Evolutionary conservation across 2,113 vertebrate species (phyloP).

Genomic region (Phalacrocorax carbo): DNA sequence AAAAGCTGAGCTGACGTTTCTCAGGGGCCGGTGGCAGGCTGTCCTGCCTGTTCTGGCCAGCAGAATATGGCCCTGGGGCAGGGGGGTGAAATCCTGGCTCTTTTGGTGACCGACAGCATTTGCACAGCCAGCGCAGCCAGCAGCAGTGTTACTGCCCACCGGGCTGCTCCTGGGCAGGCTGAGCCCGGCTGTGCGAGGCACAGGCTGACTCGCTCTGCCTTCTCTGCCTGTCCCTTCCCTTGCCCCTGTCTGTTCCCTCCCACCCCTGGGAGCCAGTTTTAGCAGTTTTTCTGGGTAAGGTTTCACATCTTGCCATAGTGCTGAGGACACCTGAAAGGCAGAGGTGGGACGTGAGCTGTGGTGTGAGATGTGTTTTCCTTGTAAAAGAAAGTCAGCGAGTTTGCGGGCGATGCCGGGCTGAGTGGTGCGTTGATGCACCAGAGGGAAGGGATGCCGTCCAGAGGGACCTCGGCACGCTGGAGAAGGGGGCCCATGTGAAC

Average conservation of each 20-base stretch:
- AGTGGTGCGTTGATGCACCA: accelerated
- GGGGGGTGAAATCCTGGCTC: background rate
- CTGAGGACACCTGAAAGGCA: background rate
- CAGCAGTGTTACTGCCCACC: background rate
- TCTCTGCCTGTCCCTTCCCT: background rate
- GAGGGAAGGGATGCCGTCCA: background rate
- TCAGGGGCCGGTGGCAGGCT: background rate
- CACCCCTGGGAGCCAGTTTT: background rate
- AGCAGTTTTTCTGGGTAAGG: background rate
- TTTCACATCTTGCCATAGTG: background rate
- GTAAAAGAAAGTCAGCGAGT: background rate
- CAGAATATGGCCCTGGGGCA: background rate
- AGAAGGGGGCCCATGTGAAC: background rate
- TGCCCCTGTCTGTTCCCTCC: background rate
- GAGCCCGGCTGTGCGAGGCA: background rate
- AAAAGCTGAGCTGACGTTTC: background rate
- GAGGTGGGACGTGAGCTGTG: background rate
- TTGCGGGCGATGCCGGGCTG: background rate
- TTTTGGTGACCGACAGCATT: background rate
- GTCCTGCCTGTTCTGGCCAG: background rate
- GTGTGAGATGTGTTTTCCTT: background rate
- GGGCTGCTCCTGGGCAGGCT: background rate
- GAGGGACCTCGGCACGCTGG: background rate
- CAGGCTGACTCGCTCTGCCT: background rate
- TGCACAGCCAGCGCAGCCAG: background rate